Base-by-base conservation (phyloP, 2,888 invertebrate genomes). In the Auanema sp. region DNA sequence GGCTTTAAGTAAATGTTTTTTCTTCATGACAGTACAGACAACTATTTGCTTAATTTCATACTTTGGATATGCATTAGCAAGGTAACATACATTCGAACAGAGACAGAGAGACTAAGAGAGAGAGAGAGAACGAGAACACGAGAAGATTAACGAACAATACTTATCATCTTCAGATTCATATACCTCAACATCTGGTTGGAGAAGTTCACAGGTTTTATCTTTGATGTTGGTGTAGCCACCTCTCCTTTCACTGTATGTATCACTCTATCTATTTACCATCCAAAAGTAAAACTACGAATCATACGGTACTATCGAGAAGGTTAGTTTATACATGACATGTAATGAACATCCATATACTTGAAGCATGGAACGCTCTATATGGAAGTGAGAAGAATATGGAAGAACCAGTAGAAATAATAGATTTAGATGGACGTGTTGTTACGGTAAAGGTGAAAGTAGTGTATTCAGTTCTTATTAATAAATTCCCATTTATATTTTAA, bases 341-440 rank as follows among this genome's bases (percentile, higher is more conserved):
- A n/a, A n/a, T n/a, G n/a, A n/a, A n/a, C n/a, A n/a, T n/a, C n/a
- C n/a, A n/a, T n/a, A n/a, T 33, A 5, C 33, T 33, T 33, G 33
- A 33, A 33, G 21, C 18, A 5, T 47, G 21, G 21, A 18, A 47
- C 6, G 21, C 47, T 21, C 47, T 47, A 3, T 47, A 18, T 47
- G 21, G 47, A 47, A 16, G 8, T 18, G 55, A 61, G 21, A 18
- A 43, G 16, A 40, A 40, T 1, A 14, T 47, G 6, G 44, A 49
- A 55, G 44, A 61, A 40, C 49, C 50, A 3, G 12, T 16, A 16
- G 61, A 55, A 12, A 43, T 61, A 42, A 49, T 61, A 10, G 61
- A 61, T 54, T 61, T 61, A 40, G 61, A 61, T 16, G 61, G 61
- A 16, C 54, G 55, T 54, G 55, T 55, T 33, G 49, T 61, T 11